Conservation (phyloP, 64 coral and sea anemone genomes). For the Stichodactyla mertensii region DNA sequence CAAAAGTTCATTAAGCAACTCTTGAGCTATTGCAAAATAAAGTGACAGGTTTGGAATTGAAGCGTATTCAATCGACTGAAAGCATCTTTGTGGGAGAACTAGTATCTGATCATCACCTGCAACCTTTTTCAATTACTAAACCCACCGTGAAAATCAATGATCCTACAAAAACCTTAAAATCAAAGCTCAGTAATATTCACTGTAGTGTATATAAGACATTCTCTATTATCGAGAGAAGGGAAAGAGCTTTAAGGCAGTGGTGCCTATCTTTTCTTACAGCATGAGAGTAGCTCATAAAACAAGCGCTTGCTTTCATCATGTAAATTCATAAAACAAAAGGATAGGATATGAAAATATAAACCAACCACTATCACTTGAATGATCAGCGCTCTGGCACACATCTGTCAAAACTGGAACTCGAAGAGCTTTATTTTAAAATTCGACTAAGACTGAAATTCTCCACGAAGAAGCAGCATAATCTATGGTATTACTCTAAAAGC, state of each 20-base stretch:
- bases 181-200: not conserved
- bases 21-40: too few relatives aligned
- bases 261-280: not conserved
- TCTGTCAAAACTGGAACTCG: not conserved
- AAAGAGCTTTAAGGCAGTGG: not conserved
- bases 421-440: not conserved
- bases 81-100: not conserved
- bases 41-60: not conserved
- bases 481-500: too few relatives aligned
- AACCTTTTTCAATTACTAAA: not conserved
- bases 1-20: too few relatives aligned
- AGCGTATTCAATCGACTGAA: not conserved
- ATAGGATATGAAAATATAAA: not conserved
- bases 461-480: too few relatives aligned
- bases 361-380: not conserved
- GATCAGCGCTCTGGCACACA: not conserved
- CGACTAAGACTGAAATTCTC: too few relatives aligned
- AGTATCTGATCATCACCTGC: not conserved
- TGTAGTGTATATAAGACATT: not conserved
- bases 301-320: not conserved
- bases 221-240: not conserved
- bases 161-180: not conserved
- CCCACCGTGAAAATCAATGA: not conserved
- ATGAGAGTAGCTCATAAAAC: not conserved
- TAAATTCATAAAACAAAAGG: not conserved